Base-by-base conservation (phyloP, 2,797 vertebrate species). In the Hydrocynus forskahlii region DNA sequence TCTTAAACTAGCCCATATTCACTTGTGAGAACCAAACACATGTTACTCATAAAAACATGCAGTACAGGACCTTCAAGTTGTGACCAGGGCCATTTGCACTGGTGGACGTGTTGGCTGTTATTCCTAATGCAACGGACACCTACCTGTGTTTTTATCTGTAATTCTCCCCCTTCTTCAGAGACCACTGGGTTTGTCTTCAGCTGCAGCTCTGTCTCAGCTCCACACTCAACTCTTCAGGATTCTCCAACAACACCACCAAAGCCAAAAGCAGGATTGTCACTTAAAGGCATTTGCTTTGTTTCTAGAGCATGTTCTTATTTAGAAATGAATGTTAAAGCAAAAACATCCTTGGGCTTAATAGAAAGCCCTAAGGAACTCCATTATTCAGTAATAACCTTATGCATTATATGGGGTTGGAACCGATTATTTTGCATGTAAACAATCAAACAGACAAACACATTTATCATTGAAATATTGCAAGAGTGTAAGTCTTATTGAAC, bases 171-270 rank as follows among this genome's bases (percentile, higher is more conserved):
- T 17, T 29, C 35, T 40, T 54, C 35, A 64, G 55, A 83, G 80
- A 6, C 57, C 59, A 1, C 38, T 73, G 69, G 76, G 80, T 12
- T 75, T 86, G 23, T 83, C 81, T 5, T 85, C 80, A 2, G 45
- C 16, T 2, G 66, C 82, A 70, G 87, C 83, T 70, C 54, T 87
- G 23, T 50, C 75, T 57, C 73, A 45, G 23, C 81, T 87, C 16
- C 82, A 84, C 25, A 2, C 70, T 68, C 80, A 86, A 57, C 64
- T 88, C 3, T 29, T 40, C 16, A 43, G 68, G 1, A 60, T 66
- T 45, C 78, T 87, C 17, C 79, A 80, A 21, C 73, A 81, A 35
- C 68, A 84, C 54, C 75, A 72, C 43, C 75, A 81, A 60, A 68
- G 54, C 19, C 75, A 66, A 14, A 63, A 23, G 21, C 59, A 73